These are phyloP conservation scores for Liolophura sinensis DNA, from an alignment of 1,140 invertebrate species.

Conservation along the genomic window DNA sequence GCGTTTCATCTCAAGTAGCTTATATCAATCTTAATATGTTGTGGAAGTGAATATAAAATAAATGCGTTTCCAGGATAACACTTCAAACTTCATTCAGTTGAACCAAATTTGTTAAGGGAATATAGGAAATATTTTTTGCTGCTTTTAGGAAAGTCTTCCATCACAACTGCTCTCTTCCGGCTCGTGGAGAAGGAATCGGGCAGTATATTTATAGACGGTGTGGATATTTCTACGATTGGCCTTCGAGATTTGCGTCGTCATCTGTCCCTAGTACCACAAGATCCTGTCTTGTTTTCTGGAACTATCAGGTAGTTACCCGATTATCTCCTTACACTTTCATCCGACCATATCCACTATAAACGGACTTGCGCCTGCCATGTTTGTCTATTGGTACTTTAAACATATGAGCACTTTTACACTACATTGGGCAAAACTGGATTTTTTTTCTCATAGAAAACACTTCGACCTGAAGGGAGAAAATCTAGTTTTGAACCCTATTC, in stretches of 20 bases:
- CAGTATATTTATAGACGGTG: not conserved
- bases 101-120: too few species aligned
- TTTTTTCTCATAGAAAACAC: not conserved
- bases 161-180: not conserved
- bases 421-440: not conserved
- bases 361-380: not conserved
- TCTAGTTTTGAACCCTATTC: too few species aligned
- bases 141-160: not conserved
- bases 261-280: not conserved
- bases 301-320: not conserved
- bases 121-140: not conserved
- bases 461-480: too few species aligned
- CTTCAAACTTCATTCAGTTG: too few species aligned
- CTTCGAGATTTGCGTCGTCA: not conserved
- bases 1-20: too few species aligned
- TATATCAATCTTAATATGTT: too few species aligned
- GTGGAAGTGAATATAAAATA: too few species aligned
- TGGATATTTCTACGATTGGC: slow-evolving; percentile 3
- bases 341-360: not conserved
- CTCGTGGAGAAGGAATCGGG: not conserved
- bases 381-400: not conserved
- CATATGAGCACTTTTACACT: not conserved
- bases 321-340: not conserved
- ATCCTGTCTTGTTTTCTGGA: not conserved
- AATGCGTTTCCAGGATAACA: too few species aligned